Evolutionary conservation across 2,888 invertebrate species (phyloP).

Genomic region (Dicranocentrus wangi): DNA sequence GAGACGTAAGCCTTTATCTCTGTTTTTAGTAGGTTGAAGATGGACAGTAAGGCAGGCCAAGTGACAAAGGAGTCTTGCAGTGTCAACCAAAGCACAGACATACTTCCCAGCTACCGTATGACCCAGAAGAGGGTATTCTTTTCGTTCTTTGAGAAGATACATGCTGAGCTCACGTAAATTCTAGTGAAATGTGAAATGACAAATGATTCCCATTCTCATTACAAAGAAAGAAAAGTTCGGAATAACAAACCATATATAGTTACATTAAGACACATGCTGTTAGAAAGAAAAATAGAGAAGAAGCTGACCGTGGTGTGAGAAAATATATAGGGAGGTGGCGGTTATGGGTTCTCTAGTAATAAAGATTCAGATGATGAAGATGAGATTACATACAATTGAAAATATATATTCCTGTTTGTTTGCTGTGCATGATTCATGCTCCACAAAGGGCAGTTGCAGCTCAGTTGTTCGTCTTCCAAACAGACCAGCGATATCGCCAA

Average conservation of each 20-base stretch:
- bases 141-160: conserved; percentile 82
- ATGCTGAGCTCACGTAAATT: conserved; percentile 90
- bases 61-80: conserved; percentile 85
- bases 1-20: conserved; percentile 85
- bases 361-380: too few relatives aligned
- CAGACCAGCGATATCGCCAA: conserved; percentile 77
- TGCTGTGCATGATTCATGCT: conserved; percentile 89
- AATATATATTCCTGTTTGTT: conserved; percentile 91
- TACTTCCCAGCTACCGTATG: conserved; percentile 88
- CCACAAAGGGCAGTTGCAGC: conserved; percentile 82
- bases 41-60: conserved; percentile 82
- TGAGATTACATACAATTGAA: conserved; percentile 81
- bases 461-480: conserved; percentile 75
- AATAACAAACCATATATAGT: too few relatives aligned
- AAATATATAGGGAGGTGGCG: too few relatives aligned
- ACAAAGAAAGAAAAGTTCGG: too few relatives aligned
- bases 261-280: too few relatives aligned
- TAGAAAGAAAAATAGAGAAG: too few relatives aligned
- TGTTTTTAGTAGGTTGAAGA: conserved; percentile 81
- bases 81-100: conserved; percentile 87
- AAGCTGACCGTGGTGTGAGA: too few relatives aligned
- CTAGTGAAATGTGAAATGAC: conserved; percentile 75
- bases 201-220: too few relatives aligned
- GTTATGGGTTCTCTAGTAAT: too few relatives aligned
- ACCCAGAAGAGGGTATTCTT: conserved; percentile 80